Conservation (phyloP, 1,140 invertebrate genomes). For the Panonychus citri region DNA sequence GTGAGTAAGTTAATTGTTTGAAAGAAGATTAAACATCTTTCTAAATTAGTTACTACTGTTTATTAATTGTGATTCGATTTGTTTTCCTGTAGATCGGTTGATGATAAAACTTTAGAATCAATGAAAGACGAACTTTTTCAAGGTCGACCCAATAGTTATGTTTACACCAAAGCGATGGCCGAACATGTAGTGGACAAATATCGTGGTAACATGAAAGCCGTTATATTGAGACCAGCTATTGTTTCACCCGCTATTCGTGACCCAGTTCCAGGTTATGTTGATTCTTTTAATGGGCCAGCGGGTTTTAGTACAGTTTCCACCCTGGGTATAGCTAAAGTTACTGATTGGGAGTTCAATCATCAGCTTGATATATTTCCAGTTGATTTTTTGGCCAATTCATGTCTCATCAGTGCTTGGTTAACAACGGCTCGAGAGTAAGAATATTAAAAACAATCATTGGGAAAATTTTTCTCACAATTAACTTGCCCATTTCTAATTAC, state of each 20-base stretch:
- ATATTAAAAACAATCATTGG: no score
- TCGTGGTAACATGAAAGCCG: slow-evolving; percentile 30
- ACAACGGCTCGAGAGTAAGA: slow-evolving; percentile 29
- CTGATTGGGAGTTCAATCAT: slow-evolving; percentile 44
- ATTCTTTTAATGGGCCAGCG: slow-evolving; percentile 85
- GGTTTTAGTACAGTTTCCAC: slow-evolving; percentile 78
- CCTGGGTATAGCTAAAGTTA: slow-evolving; percentile 56
- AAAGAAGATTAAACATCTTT: no score
- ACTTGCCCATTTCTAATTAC: not conserved
- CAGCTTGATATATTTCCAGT: slow-evolving; percentile 82
- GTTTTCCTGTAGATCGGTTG: not conserved
- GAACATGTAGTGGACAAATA: slow-evolving; percentile 42
- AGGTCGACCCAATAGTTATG: slow-evolving; percentile 56
- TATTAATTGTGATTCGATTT: not conserved
- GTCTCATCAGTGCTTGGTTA: slow-evolving; percentile 52
- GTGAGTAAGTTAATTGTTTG: no score
- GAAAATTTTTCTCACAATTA: not conserved
- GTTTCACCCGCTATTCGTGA: slow-evolving; percentile 75
- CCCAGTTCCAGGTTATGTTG: slow-evolving; percentile 77
- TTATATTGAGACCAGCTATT: slow-evolving; percentile 74
- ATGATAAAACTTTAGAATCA: not conserved
- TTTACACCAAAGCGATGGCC: slow-evolving; percentile 52
- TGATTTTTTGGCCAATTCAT: slow-evolving; percentile 62
- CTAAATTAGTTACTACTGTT: no score
- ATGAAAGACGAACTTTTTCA: slow-evolving; percentile 22